Evolutionary conservation across 2,888 invertebrate genomes (phyloP).

Genomic region (Dolomedes plantarius): DNA sequence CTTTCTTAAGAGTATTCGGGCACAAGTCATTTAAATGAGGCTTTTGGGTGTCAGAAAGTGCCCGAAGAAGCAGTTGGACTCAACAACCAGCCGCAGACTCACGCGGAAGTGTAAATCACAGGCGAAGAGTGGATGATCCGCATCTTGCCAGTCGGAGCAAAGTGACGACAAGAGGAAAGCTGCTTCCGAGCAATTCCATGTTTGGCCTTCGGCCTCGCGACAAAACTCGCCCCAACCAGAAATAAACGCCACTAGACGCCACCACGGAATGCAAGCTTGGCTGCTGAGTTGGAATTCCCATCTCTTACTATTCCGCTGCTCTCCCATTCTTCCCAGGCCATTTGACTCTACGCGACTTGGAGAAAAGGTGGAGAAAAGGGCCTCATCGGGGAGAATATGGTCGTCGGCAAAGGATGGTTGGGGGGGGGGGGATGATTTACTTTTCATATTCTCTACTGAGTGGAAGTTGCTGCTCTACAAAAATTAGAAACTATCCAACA

Average conservation of each 20-base stretch:
- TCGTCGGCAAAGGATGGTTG: too few relatives aligned
- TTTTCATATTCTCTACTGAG: too few relatives aligned
- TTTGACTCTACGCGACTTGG: background rate
- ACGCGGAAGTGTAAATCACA: conserved; percentile 1
- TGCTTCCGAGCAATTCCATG: conserved; percentile 27
- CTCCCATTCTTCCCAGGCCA: background rate
- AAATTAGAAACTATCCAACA: too few relatives aligned
- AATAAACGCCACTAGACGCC: conserved; percentile 45
- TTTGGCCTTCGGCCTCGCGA: conserved; percentile 47
- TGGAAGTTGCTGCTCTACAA: too few relatives aligned
- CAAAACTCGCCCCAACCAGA: conserved; percentile 35
- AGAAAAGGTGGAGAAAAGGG: background rate
- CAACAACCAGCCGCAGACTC: background rate
- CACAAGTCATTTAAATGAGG: background rate
- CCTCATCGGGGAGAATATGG: too few relatives aligned
- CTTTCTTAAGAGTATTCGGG: background rate
- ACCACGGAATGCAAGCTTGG: conserved; percentile 19
- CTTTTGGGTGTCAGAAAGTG: background rate
- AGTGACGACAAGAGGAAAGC: background rate
- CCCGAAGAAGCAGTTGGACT: background rate
- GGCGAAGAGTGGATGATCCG: background rate
- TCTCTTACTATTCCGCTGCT: background rate
- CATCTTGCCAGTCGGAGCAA: conserved; percentile 1
- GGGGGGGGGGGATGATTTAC: too few relatives aligned
- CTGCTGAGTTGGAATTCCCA: background rate